Base-by-base conservation (phyloP, 2,888 invertebrate species). In the Tachina lurida region DNA sequence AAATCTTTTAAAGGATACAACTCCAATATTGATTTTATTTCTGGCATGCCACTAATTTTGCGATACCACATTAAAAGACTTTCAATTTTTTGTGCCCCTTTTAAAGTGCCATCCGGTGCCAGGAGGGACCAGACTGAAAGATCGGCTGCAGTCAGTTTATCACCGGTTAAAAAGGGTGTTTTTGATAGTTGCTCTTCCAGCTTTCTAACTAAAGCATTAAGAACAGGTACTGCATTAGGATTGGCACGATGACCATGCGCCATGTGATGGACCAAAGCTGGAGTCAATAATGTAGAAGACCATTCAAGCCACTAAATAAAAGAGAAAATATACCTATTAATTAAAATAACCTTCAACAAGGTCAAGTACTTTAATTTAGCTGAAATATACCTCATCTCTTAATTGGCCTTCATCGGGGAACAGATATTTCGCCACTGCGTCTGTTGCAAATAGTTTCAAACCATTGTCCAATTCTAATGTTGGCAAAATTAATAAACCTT, bases 111-210 rank as follows among this genome's bases (percentile, higher is more conserved):
- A 87, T 95, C 95, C 0, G 96, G 96, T 90, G 96, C 96, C 7
- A 97, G 88, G 0, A 95, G 95, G 58, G 95, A 94, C 96, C 96
- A 97, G 84, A 97, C 93, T 5, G 95, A 94, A 75, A 96, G 93
- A 92, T 97, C 97, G 0, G 95, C 96, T 5, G 95, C 93, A 22
- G 95, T 94, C 41, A 96, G 80, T 87, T 94, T 94, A 81, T 94
- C 93, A 88, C 95, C 95, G 68, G 95, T 93, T 87, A 96, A 91
- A 91, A 93, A 96, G 68, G 94, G 90, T 49, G 94, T 93, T 41
- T 91, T 92, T 67, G 93, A 92, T 47, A 96, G 91, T 56, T 92
- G 90, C 7, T 92, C 91, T 87, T 96, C 94, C 2, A 96, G 89
- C 87, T 94, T 94, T 82, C 94, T 94, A 3, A 96, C 93, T 79